Conservation (phyloP, 2,113 vertebrate genomes). For the Myiagra hebetior region DNA sequence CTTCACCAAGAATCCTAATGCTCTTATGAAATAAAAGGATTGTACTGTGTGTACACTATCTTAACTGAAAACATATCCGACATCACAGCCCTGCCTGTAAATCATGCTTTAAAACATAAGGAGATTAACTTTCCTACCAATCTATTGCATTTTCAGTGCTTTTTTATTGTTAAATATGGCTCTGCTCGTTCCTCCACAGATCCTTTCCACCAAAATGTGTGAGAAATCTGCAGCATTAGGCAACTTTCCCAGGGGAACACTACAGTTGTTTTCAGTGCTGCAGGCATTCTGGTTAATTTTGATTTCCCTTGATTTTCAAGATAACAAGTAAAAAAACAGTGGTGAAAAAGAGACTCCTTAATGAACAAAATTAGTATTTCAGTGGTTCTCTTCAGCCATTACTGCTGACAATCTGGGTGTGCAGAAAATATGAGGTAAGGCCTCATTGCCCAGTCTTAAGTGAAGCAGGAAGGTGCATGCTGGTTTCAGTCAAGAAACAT, state of each 20-base stretch:
- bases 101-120: neutral
- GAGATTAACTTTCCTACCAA: neutral
- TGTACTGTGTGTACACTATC: neutral
- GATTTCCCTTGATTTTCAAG: neutral
- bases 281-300: neutral
- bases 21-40: neutral
- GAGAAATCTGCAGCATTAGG: neutral
- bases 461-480: neutral
- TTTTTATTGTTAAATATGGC: neutral
- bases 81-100: neutral
- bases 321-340: neutral
- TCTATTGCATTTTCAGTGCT: neutral
- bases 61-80: neutral
- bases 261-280: neutral
- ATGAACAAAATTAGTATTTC: neutral
- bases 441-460: neutral
- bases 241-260: neutral
- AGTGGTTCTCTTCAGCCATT: neutral
- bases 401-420: neutral
- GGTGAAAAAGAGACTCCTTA: neutral
- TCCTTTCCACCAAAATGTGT: neutral
- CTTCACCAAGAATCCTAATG: conserved; percentile 10
- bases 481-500: neutral
- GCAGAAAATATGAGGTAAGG: neutral
- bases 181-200: neutral